Evolutionary conservation across 2,113 vertebrate genomes (phyloP).

Genomic region (Numida meleagris): DNA sequence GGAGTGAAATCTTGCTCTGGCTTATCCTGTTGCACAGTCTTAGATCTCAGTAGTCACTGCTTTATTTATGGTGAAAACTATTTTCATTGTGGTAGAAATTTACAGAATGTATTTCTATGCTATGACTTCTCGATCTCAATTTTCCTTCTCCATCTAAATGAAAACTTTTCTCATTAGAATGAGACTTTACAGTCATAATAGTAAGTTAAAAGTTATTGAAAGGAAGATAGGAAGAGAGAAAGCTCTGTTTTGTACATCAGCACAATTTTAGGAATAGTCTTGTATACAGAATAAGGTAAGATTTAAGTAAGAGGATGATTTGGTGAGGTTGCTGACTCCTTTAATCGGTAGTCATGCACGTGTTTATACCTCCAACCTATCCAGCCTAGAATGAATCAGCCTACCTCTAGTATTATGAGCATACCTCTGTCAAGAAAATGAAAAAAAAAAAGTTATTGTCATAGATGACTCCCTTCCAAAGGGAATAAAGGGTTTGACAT

Average conservation of each 20-base stretch:
- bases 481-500: background rate
- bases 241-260: background rate
- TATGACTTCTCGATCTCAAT: background rate
- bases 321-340: accelerated
- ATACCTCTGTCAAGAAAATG: background rate
- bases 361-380: background rate
- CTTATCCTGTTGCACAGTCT: background rate
- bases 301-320: background rate
- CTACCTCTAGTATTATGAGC: background rate
- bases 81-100: background rate
- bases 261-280: background rate
- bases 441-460: background rate
- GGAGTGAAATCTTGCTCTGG: background rate
- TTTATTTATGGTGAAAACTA: background rate
- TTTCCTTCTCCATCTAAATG: background rate
- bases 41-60: background rate
- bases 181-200: background rate
- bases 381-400: background rate
- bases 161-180: background rate
- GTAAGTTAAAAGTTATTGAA: background rate
- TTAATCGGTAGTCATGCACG: background rate
- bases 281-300: background rate
- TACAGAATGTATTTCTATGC: background rate
- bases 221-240: background rate
- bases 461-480: background rate